Conservation (phyloP, 2,797 vertebrate genomes). For the Anguilla pacifica region DNA sequence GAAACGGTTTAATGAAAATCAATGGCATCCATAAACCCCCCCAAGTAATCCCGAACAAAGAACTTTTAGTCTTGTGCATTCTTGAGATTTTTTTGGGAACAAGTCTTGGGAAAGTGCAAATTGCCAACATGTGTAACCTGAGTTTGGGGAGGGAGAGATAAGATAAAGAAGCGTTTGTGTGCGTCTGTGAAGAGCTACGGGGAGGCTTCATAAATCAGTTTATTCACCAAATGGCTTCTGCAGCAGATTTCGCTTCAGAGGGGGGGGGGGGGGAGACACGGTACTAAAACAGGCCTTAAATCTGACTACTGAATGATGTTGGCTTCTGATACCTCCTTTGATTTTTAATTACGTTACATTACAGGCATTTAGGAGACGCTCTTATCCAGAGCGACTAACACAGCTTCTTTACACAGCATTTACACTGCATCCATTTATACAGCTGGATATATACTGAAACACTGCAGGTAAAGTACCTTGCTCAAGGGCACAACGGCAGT, state of each 20-base stretch:
- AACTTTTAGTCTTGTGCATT: neutral
- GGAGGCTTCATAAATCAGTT: neutral
- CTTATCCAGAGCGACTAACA: too few species aligned
- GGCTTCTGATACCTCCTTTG: neutral
- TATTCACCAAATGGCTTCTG: neutral
- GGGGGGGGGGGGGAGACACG: too few species aligned
- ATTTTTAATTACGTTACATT: neutral
- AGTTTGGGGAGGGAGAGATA: conserved; percentile 25
- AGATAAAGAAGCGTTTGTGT: conserved; percentile 10
- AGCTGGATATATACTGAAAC: too few species aligned
- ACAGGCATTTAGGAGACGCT: too few species aligned
- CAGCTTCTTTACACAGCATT: too few species aligned
- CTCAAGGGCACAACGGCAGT: too few species aligned
- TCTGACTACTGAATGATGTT: too few species aligned
- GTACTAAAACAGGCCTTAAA: neutral
- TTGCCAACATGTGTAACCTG: conserved; percentile 25
- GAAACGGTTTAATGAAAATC: conserved; percentile 30
- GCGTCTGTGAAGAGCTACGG: neutral
- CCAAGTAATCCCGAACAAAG: neutral
- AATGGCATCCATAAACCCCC: conserved; percentile 23
- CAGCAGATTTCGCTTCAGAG: neutral
- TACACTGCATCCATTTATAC: too few species aligned
- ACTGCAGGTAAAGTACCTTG: too few species aligned
- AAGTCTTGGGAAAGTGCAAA: conserved; percentile 17
- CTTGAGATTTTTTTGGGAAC: neutral